phyloP scores from a whole-genome alignment of 30 jellyfish, hydroid and myxozoan species.

The Sanderia malayensis region DNA sequence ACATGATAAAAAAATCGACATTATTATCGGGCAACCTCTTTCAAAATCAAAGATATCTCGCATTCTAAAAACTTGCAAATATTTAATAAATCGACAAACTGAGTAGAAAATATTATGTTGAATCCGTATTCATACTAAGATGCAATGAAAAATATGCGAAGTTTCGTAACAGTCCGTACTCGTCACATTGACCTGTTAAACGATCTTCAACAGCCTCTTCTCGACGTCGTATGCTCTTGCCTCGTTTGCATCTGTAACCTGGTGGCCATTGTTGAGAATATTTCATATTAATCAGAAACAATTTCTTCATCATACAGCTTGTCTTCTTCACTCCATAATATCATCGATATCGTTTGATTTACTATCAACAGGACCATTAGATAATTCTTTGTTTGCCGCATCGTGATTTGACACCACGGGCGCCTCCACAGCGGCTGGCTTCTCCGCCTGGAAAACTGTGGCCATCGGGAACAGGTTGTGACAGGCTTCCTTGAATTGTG shows the following conservation, averaged over 20 bases:
- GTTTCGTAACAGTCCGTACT: too few relatives aligned
- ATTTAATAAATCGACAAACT: background rate
- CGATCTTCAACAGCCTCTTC: too few relatives aligned
- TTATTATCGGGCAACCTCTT: too few relatives aligned
- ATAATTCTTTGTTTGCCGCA: background rate
- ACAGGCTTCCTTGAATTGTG: slow-evolving; percentile 25
- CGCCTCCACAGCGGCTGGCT: slow-evolving; percentile 13
- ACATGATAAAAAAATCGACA: too few relatives aligned
- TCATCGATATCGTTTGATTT: background rate
- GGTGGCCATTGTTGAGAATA: background rate
- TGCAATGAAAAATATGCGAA: too few relatives aligned
- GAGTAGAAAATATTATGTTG: background rate
- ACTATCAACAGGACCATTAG: background rate
- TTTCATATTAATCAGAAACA: background rate
- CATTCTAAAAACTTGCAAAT: background rate
- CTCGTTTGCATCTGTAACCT: background rate
- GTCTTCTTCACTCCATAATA: slow-evolving; percentile 4
- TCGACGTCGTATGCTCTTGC: too few relatives aligned
- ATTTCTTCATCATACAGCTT: too few relatives aligned
- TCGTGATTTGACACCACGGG: background rate
- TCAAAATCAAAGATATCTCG: too few relatives aligned
- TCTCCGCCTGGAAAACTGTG: slow-evolving; percentile 24
- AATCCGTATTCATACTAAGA: too few relatives aligned
- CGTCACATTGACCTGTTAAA: too few relatives aligned
- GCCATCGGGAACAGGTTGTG: slow-evolving; percentile 36